Evolutionary conservation across 2,888 invertebrate genomes (phyloP).

Genomic region (Chironomus riparius): DNA sequence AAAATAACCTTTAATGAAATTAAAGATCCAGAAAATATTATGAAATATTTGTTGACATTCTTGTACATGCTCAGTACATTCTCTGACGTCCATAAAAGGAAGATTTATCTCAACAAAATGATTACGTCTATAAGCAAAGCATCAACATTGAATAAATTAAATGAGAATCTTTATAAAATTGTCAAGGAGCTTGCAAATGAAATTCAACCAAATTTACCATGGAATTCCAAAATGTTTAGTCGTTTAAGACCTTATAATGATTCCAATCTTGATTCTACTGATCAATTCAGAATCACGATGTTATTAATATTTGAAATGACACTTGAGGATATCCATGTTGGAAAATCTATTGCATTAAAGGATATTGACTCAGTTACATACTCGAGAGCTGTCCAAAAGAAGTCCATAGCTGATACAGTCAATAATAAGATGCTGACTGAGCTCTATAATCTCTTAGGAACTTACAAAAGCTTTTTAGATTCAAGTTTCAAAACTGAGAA

Average conservation of each 20-base stretch:
- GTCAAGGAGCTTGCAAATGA: neutral
- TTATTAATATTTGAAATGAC: conserved; percentile 33
- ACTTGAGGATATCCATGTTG: conserved; percentile 31
- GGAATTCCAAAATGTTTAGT: conserved; percentile 38
- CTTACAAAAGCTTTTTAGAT: conserved; percentile 31
- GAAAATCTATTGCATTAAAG: conserved; percentile 31
- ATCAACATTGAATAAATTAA: neutral
- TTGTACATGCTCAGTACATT: conserved; percentile 42
- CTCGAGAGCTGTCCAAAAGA: conserved; percentile 35
- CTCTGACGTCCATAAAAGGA: conserved; percentile 38
- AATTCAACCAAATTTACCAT: conserved; percentile 34
- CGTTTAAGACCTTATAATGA: conserved; percentile 37
- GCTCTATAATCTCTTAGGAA: conserved; percentile 33
- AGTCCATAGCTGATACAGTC: conserved; percentile 35
- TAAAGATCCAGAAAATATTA: conserved; percentile 29
- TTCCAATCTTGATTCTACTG: neutral
- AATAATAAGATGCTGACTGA: conserved; percentile 36
- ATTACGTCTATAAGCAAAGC: conserved; percentile 23
- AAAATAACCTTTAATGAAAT: conserved; percentile 16
- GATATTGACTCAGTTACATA: conserved; percentile 36
- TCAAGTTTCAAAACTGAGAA: neutral
- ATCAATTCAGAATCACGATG: conserved; percentile 32
- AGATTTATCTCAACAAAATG: conserved; percentile 33
- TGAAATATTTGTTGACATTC: conserved; percentile 38
- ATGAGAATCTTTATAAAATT: neutral